These are phyloP conservation scores for Grammomys surdaster DNA, from an alignment of 2,113 vertebrate genomes.

Conservation along the genomic window DNA sequence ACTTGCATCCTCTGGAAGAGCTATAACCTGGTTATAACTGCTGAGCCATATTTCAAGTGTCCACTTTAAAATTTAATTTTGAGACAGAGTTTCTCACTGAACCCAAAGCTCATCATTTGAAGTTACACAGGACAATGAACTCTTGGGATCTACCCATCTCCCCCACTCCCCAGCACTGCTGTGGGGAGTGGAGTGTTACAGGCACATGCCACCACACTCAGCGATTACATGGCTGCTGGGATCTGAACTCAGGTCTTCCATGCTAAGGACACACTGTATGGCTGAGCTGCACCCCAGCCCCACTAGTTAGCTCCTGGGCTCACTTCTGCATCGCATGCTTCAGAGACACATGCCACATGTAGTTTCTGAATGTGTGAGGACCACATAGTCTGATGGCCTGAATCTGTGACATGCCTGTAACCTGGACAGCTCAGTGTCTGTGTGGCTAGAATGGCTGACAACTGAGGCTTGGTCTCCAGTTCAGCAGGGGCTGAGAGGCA, in stretches of 20 bases:
- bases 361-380: not conserved
- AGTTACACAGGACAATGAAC: not conserved
- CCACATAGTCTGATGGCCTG: not conserved
- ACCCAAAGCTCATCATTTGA: not conserved
- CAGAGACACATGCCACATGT: rapidly evolving
- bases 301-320: rapidly evolving
- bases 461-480: not conserved
- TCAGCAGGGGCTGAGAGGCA: not conserved
- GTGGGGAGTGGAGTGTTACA: not conserved
- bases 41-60: not conserved
- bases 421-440: rapidly evolving
- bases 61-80: not conserved
- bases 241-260: not conserved
- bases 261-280: not conserved
- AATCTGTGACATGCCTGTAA: rapidly evolving
- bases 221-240: not conserved
- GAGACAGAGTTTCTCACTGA: not conserved
- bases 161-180: too few relatives aligned
- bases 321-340: rapidly evolving
- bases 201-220: not conserved
- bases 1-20: not conserved
- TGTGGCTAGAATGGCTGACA: not conserved
- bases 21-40: not conserved
- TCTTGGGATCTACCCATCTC: not conserved
- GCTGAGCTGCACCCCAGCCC: not conserved